A percentile compares a stretch with the other conserved stretches of the same genome.
These are phyloP conservation scores for Trilocha varians DNA, from an alignment of 2,888 invertebrate genomes.

Conservation along the genomic window DNA sequence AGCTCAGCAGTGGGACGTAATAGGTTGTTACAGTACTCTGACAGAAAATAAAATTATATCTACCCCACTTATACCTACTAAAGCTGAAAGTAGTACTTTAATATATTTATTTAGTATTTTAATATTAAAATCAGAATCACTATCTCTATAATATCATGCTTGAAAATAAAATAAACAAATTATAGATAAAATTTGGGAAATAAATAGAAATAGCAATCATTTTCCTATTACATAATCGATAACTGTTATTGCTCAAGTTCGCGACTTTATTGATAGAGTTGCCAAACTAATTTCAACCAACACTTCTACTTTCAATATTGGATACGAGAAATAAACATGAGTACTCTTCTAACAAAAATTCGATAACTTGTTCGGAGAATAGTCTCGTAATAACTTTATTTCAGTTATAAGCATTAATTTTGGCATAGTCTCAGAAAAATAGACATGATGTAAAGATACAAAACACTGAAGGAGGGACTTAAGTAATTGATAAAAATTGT, in stretches of 20 bases:
- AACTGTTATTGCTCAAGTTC: constrained; percentile 63
- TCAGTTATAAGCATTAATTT: neutral
- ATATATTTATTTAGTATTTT: no score
- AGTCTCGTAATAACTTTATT: neutral
- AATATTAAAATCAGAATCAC: no score
- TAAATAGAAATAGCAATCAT: constrained; percentile 25
- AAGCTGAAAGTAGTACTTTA: no score
- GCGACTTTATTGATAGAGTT: constrained; percentile 66
- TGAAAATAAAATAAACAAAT: neutral
- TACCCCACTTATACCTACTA: no score
- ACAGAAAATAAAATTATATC: no score
- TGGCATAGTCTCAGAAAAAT: neutral
- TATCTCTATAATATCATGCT: neutral
- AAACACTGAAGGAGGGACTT: no score
- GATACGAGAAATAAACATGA: constrained; percentile 20
- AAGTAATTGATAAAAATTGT: no score
- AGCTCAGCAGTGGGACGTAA: no score
- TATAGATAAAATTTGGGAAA: neutral
- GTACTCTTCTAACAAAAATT: constrained; percentile 6
- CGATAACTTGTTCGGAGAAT: neutral
- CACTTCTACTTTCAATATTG: constrained; percentile 38
- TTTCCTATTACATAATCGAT: constrained; percentile 50
- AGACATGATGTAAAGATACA: no score
- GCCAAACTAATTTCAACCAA: constrained; percentile 52
- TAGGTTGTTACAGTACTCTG: no score